Evolutionary conservation across 2,797 vertebrate species (phyloP), one percentile per base, ranked within the genome.

Genomic region (Numenius phaeopus): DNA sequence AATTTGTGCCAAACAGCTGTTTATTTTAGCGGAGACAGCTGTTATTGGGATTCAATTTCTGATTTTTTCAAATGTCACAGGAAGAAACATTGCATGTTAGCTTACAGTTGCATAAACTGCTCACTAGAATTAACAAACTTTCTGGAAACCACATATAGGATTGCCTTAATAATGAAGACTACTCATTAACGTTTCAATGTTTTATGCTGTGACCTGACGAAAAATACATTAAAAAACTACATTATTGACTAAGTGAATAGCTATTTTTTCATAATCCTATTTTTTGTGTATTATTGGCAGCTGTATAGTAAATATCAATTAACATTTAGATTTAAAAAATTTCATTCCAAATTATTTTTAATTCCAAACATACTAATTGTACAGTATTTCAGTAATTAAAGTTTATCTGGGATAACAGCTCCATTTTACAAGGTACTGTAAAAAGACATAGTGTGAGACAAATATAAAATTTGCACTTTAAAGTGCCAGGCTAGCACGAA

Each of bases 1-100:
- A 19, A 4, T 9, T 24, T 42, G 6, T 83, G 72, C 76, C 93
- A 82, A 82, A 73, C 95, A 97, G 87, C 73, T 97, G 96, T 40
- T 92, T 82, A 24, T 86, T 88, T 95, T 82, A 49, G 62, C 55
- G 70, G n/a, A 96, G 90, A 59, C 93, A 97, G 94, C 95, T 96
- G 96, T 91, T 92, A 18, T 6, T 84, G 44, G 93, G 83, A 95
- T 84, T 91, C 67, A 61, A 5, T 80, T 66, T 52, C 84, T 92
- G 73, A 13, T 80, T 93, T 95, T 97, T 72, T 77, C 39, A 97
- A 98, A 91, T 91, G 94, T 84, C 90, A 91, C 72, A 87, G 88
- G 89, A 93, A 84, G 92, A 89, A 83, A 82, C 72, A 26, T 12
- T 61, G 24, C 64, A 3, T 3, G 80, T 42, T 91, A 61, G 40